Evolutionary conservation across 2,797 vertebrate genomes (phyloP), one percentile per base, ranked within the genome.

Genomic region (Aplochiton taeniatus): DNA sequence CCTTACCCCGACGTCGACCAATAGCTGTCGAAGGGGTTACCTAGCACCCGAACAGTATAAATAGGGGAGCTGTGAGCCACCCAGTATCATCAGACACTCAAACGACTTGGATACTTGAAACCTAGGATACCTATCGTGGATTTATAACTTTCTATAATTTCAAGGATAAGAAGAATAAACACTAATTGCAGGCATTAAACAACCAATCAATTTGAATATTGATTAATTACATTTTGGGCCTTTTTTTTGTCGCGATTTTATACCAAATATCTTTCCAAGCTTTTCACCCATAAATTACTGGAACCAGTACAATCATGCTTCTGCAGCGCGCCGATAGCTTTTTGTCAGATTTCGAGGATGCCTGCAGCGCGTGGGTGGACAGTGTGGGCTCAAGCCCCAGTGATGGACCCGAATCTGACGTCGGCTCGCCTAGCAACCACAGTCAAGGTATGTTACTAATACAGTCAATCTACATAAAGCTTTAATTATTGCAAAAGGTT

Each of bases 1-100:
- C 96, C 95, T 95, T 88, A 89, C 90, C 90, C 74, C 88, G 92
- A 92, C 86, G 89, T 83, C 80, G 89, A 91, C 94, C 93, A 93
- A 91, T 92, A 66, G 75, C 69, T 79, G 73, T 78, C 78, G 79
- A 87, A 72, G 93, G 92, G 88, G 90, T 91, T 77, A 89, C 92
- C 93, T 82, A 87, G 87, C 87, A 90, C 87, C 84, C 74, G 79
- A 85, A 89, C 75, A 75, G 84, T 95, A 96, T 98, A 98, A 94
- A 95, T 94, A 60, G 4, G 4, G 20, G 55, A 62, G 8, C 77
- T 59, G 81, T 69, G 72, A 77, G 57, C 57, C 72, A 61, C 51
- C 45, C 74, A 72, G 74, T 82, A 86, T 87, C 85, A 55, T 66
- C 85, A 83, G 66, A 74, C 80, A 75, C 42, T 54, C 52, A 65